These are phyloP conservation scores for Sitta europaea DNA, from an alignment of 2,113 vertebrate genomes.

Conservation along the genomic window DNA sequence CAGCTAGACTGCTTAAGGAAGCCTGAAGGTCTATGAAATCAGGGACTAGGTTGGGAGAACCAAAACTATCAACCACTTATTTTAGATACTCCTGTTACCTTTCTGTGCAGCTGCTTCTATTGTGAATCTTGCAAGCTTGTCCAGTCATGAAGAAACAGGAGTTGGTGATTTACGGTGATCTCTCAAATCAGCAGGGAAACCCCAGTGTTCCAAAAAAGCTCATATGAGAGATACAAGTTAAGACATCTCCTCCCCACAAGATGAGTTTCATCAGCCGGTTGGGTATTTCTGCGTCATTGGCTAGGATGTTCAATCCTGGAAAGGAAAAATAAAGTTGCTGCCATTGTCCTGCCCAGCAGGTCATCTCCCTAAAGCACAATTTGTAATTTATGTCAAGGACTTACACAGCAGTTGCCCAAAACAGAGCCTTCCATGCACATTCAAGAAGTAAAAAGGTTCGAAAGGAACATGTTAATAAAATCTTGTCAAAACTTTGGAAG, in stretches of 20 bases:
- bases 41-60: neutral
- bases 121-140: neutral
- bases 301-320: constrained; percentile 20
- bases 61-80: neutral
- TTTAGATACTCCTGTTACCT: neutral
- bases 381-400: constrained; percentile 81
- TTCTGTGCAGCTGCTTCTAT: neutral
- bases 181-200: constrained; percentile 34
- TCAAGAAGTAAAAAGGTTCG: constrained; percentile 20
- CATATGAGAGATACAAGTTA: constrained; percentile 1
- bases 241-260: constrained; percentile 27
- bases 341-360: constrained; percentile 72
- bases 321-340: constrained; percentile 71
- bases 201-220: constrained; percentile 1
- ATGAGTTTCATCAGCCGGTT: constrained; percentile 2
- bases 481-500: constrained; percentile 24
- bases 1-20: neutral
- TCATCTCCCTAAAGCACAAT: constrained; percentile 69
- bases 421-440: neutral
- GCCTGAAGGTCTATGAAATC: neutral
- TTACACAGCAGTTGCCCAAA: neutral
- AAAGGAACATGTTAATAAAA: constrained; percentile 44
- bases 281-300: neutral
- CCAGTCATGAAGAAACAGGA: neutral
- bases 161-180: neutral